Conservation (phyloP, 2,888 invertebrate genomes). For the Amphipoea lucens region DNA sequence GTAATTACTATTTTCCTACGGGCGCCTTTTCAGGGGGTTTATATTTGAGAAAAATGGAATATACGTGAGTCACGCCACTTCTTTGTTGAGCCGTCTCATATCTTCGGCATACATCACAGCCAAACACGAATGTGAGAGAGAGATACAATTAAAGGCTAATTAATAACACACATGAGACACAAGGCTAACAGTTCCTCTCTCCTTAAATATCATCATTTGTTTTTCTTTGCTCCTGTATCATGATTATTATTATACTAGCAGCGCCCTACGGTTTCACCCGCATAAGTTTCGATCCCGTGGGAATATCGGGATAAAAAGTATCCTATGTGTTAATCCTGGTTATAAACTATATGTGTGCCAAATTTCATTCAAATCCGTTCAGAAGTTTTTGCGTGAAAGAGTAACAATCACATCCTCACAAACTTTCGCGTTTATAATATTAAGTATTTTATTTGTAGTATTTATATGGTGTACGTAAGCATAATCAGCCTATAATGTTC, state of each 20-base stretch:
- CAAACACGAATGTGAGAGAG: slow-evolving; percentile 34
- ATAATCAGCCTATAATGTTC: no score
- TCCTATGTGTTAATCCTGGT: no score
- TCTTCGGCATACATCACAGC: slow-evolving; percentile 73
- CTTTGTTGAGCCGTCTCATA: slow-evolving; percentile 79
- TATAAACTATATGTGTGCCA: no score
- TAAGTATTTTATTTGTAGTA: no score
- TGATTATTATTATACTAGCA: not conserved
- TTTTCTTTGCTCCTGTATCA: not conserved
- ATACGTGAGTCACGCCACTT: slow-evolving; percentile 73
- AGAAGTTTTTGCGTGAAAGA: no score
- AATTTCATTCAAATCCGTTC: no score
- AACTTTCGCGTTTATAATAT: no score
- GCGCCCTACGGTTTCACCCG: no score
- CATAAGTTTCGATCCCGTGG: no score
- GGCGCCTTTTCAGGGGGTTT: slow-evolving; percentile 85
- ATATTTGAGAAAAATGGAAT: slow-evolving; percentile 87
- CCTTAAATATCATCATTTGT: not conserved
- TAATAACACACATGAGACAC: not conserved
- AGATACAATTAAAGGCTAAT: slow-evolving; percentile 31
- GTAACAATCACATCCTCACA: no score
- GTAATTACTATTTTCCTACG: slow-evolving; percentile 90
- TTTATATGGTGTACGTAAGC: no score
- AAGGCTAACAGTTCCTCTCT: not conserved
- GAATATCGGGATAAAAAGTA: no score